Base-by-base conservation (phyloP, 2,888 invertebrate genomes). In the Himalopsyche kuldschensis region DNA sequence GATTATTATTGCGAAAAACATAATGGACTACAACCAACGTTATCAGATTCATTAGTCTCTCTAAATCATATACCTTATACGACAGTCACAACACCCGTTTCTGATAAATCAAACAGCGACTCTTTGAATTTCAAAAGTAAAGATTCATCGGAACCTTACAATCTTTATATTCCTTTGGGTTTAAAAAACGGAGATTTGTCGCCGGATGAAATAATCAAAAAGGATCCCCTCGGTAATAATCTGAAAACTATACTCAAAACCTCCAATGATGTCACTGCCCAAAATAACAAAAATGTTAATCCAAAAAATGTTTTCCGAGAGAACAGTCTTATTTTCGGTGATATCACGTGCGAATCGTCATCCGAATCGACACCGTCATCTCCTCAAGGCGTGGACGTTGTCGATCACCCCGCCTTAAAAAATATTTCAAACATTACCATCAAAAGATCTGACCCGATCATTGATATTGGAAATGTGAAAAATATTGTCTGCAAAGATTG, bases 1-100 rank as follows among this genome's bases (percentile, higher is more conserved):
- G 91, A 92, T 86, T 92, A 92, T 86, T 90, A 89, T 87, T 92
- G 92, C 86, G 92, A 92, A 84, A 92, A 92, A 87, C 92, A 92
- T 87, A 90, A 91, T 86, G 88, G 90, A 46, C 91, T 90, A 88
- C 91, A 90, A 85, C 90, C 90, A 75, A 91, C 91, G 0, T 90
- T 90, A 87, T 91, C 89, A 86, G 90, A 91, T 0, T 91, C 91
- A 0, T 90, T 90, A 86, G 89, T 91, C 0, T 91, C 91, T 0
- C 88, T 91, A 10, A 91, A 90, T 86, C 91, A 91, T 83, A 88
- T 90, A 86, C 91, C 89, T 0, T 87, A 91, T 75, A 91, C 90
- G n/a, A 89, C 87, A n/a, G 88, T 87, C 0, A 89, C 88, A 85
- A 88, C 89, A 1, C 84, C 84, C 24, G 91, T 90, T 87, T 89